Evolutionary conservation across 2,888 invertebrate genomes (phyloP), one percentile per base, ranked within the genome.

Genomic region (Cantharis lateralis): DNA sequence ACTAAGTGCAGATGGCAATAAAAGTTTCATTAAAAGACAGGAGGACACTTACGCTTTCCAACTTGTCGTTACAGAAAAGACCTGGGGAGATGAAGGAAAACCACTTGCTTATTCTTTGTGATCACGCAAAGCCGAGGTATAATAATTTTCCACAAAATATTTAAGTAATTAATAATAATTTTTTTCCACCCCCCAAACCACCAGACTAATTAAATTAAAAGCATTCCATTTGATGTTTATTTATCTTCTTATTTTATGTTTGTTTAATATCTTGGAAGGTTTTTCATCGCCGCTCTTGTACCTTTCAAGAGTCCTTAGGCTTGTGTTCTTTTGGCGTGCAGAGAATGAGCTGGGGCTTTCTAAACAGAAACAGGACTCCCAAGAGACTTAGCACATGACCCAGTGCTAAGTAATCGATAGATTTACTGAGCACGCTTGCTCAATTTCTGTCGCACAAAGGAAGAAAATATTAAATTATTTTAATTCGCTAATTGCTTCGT

Each of bases 351-450:
- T 79, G 81, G 82, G 78, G 81, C 82, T 85, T 82, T 83, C 84
- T 84, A 84, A 85, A 85, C 85, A 84, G 85, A 84, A 85, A 85
- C 84, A 84, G 80, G 84, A 85, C 82, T 85, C 86, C 84, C 85
- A 83, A 79, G 86, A 84, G 86, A 85, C 82, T 69, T 79, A 78
- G 84, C 84, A 83, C 82, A 82, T 84, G 84, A 84, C 84, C 84
- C 84, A 82, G 82, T 84, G 80, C 76, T 74, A 76, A 82, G 84
- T 85, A 85, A 85, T 86, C 86, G 86, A 86, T 86, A 85, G 83
- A 85, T 84, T 66, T 66, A n/a, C 64, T 20, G 64, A 66, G 64
- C 11, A 48, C 64, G 64, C 15, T 18, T 24, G 18, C 64, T 66
- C 24, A 66, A 18, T 66, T n/a, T 11, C 2, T 1, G 16, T 4